Evolutionary conservation across 1,140 invertebrate genomes (phyloP), one percentile per base, ranked within the genome.

Genomic region (Aradophagus sp.): DNA sequence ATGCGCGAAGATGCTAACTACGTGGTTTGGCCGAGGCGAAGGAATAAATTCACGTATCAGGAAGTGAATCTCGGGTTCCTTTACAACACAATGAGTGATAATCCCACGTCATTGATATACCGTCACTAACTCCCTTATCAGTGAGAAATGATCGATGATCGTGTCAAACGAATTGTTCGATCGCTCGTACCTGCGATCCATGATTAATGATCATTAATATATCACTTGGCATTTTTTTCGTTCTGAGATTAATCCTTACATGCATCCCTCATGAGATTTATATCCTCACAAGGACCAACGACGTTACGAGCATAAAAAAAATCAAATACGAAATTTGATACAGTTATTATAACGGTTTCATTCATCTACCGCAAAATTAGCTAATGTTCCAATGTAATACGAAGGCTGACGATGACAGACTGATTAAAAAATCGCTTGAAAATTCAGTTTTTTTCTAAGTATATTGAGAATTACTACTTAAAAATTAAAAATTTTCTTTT

Each of bases 131-230:
- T 41, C 14, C 11, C 32, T 48, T 59, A 59, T 59, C 55, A 41
- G 26, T 48, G 36, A 10, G 56, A 48, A 41, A 61, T 50, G 56
- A 50, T 50, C 56, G 41, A 48, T 61, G 56, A 61, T 61, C 44
- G 26, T 35, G 31, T 41, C 34, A 41, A 48, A 50, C 8, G 35
- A 34, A 61, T 48, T 29, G 29, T 27, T 41, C 17, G 55, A 59
- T 47, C 41, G 11, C 19, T 27, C 6, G 12, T 10, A 27, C 5
- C 35, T n/a, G 14, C 7, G 19, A 35, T 45, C 15, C 2, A 8
- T 20, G 55, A 59, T 59, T 39, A 59, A 59, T 39, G 16, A 11
- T 38, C 23, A 29, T 45, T 45, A 45, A 58, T 58, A 36, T 31
- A 45, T 58, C 53, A 29, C n/a, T n/a, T n/a, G 17, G 13, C 8